phyloP scores from a whole-genome alignment of 1,140 invertebrate species.

The Meloidogyne hapla region DNA sequence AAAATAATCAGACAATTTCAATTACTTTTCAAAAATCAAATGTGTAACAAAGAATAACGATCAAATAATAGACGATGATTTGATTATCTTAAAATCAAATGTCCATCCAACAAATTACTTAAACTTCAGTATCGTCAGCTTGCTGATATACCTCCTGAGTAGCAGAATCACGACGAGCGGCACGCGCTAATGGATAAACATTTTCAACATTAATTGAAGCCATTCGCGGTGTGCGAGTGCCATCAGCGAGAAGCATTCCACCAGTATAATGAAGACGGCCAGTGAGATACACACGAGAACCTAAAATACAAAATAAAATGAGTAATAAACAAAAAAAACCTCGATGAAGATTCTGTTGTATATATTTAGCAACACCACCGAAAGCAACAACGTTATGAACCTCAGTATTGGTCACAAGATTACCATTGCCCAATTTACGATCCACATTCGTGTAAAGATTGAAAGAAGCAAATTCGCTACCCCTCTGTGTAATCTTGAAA shows the following conservation, averaged over 20 bases:
- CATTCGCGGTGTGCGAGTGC: constrained; percentile 28
- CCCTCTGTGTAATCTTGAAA: constrained; percentile 16
- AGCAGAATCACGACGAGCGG: not conserved
- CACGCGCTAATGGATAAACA: constrained; percentile 24
- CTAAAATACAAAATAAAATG: constrained; percentile 12
- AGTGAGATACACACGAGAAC: constrained; percentile 39
- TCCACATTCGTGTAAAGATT: constrained; percentile 40
- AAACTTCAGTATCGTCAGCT: not conserved
- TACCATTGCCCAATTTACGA: not conserved
- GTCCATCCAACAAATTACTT: not conserved
- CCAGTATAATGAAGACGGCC: constrained; percentile 44
- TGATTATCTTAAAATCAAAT: not conserved
- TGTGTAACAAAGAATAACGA: not conserved
- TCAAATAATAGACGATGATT: not conserved
- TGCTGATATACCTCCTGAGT: not conserved
- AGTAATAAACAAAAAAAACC: constrained; percentile 21
- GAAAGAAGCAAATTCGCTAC: constrained; percentile 32
- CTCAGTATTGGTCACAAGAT: constrained; percentile 15
- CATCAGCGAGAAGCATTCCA: constrained; percentile 23
- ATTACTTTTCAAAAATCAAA: not conserved
- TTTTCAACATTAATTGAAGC: constrained; percentile 31
- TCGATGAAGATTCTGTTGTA: constrained; percentile 29
- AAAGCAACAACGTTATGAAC: constrained; percentile 39
- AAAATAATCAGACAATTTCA: not conserved
- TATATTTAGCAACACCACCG: constrained; percentile 27